Percentiles rank a stretch among this genome's conserved stretches.
Evolutionary conservation across 2,113 vertebrate species (phyloP).

Genomic region (Mobula birostris): DNA sequence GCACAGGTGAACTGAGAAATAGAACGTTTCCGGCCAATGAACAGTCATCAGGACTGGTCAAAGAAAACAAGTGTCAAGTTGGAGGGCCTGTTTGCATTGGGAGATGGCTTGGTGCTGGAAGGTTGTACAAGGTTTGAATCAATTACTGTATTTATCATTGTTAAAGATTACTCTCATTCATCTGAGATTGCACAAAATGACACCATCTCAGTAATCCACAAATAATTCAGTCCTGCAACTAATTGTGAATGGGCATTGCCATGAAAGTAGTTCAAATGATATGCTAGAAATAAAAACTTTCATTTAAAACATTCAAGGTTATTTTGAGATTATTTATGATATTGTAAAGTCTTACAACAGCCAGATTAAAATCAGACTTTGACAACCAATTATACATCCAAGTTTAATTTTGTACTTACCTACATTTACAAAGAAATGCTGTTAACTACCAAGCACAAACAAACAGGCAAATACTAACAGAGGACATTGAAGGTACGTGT

Average conservation of each 20-base stretch:
- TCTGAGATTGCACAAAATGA: neutral
- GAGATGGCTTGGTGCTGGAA: too few species aligned
- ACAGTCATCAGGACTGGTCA: too few species aligned
- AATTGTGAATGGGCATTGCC: neutral
- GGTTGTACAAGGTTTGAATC: neutral
- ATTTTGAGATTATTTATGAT: neutral
- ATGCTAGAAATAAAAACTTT: neutral
- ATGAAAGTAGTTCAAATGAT: neutral
- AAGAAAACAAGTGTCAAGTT: too few species aligned
- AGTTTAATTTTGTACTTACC: neutral
- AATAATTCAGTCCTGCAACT: neutral
- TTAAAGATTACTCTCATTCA: neutral
- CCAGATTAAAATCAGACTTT: neutral
- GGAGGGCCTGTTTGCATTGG: too few species aligned
- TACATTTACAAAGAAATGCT: neutral
- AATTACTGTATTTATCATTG: neutral
- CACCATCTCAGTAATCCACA: neutral
- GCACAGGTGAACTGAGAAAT: too few species aligned
- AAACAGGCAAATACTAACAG: constrained; percentile 4
- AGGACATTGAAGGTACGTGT: neutral
- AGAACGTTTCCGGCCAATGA: too few species aligned
- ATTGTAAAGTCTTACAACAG: neutral
- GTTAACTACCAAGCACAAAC: constrained; percentile 11
- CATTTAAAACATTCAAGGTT: neutral
- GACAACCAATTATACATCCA: neutral